Conservation (phyloP, 2,888 invertebrate species). For the Nymphalis c-album region DNA sequence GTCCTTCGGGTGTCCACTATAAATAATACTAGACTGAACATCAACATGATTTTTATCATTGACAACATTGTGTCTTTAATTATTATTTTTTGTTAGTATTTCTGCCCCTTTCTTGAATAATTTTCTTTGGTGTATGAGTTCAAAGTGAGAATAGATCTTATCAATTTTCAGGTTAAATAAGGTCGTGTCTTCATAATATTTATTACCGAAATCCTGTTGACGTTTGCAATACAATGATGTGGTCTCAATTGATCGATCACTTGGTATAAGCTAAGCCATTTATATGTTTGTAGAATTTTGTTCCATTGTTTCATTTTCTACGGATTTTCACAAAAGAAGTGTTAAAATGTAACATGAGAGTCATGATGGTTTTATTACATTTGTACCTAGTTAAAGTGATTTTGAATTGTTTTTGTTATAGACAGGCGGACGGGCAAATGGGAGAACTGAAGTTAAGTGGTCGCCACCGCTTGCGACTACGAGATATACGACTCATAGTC, state of each 20-base stretch:
- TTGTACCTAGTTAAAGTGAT: too few species aligned
- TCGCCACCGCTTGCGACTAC: too few species aligned
- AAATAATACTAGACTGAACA: slow-evolving; percentile 15
- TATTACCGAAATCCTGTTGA: slow-evolving; percentile 3
- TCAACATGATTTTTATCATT: slow-evolving; percentile 12
- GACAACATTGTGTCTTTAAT: neutral
- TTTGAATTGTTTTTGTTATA: too few species aligned
- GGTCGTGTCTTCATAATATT: neutral
- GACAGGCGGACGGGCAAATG: too few species aligned
- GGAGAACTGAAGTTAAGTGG: too few species aligned
- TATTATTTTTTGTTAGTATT: neutral
- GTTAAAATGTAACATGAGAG: neutral
- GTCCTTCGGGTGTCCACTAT: slow-evolving; percentile 40
- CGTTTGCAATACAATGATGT: slow-evolving; percentile 5
- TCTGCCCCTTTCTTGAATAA: neutral
- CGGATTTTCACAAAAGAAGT: neutral
- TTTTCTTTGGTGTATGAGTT: too few species aligned
- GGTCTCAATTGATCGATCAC: neutral
- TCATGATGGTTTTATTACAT: too few species aligned
- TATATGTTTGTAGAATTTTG: neutral
- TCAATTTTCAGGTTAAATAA: too few species aligned
- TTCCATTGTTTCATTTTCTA: neutral
- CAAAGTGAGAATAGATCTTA: too few species aligned
- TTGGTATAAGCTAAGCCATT: neutral
- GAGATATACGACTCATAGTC: neutral